A percentile compares a stretch with the other conserved stretches of the same genome.
These are phyloP conservation scores for Reinhardtius hippoglossoides DNA, from an alignment of 2,113 vertebrate species.

Conservation along the genomic window DNA sequence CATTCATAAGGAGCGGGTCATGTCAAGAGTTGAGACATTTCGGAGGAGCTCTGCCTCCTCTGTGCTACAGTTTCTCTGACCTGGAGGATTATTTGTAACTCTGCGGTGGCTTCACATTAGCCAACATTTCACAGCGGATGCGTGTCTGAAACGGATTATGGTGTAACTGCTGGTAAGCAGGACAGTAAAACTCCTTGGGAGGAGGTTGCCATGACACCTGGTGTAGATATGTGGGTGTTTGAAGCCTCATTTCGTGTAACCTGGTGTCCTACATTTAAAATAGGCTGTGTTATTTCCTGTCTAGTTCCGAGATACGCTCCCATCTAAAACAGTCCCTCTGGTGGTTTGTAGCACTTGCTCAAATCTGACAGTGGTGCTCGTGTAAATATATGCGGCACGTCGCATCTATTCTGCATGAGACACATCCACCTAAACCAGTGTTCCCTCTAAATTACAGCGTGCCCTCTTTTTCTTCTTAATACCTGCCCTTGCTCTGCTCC, in stretches of 20 bases:
- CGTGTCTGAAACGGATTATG: slow-evolving; percentile 46
- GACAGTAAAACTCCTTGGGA: slow-evolving; percentile 57
- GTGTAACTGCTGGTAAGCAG: slow-evolving; percentile 62
- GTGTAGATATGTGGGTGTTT: slow-evolving; percentile 49
- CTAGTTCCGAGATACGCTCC: slow-evolving; percentile 24
- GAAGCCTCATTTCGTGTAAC: slow-evolving; percentile 58
- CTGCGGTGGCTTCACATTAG: slow-evolving; percentile 47
- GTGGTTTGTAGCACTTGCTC: slow-evolving; percentile 46
- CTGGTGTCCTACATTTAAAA: slow-evolving; percentile 69
- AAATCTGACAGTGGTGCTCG: slow-evolving; percentile 17
- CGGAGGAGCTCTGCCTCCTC: slow-evolving; percentile 8
- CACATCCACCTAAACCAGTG: background rate
- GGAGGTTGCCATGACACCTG: slow-evolving; percentile 72
- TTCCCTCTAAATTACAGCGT: slow-evolving; percentile 12
- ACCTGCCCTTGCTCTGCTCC: slow-evolving; percentile 41
- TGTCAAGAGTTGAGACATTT: background rate
- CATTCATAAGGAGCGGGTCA: slow-evolving; percentile 26
- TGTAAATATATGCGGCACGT: slow-evolving; percentile 10
- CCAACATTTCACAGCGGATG: slow-evolving; percentile 49
- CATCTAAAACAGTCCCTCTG: slow-evolving; percentile 44
- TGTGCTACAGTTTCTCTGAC: slow-evolving; percentile 21
- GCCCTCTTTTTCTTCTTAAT: slow-evolving; percentile 25
- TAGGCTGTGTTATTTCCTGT: slow-evolving; percentile 55
- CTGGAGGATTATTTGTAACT: slow-evolving; percentile 53
- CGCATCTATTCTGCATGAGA: slow-evolving; percentile 28